These are phyloP conservation scores for Pollimyrus isidori DNA, from an alignment of 2,113 vertebrate genomes.

Conservation along the genomic window DNA sequence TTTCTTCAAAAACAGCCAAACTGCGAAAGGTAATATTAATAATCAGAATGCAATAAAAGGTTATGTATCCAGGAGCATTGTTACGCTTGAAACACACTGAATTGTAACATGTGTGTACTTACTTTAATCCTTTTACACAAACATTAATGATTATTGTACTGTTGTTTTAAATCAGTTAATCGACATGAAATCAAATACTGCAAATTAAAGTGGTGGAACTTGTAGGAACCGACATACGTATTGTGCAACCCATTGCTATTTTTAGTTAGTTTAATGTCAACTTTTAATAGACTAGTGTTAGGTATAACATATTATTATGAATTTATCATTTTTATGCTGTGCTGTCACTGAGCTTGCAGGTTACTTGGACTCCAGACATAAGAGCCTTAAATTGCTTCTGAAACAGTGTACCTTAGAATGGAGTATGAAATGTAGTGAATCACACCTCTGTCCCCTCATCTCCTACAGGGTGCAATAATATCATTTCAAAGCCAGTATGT, in stretches of 20 bases:
- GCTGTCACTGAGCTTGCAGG: too few species aligned
- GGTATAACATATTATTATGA: background rate
- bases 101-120: background rate
- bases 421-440: background rate
- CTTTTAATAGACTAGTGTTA: background rate
- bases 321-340: background rate
- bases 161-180: background rate
- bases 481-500: background rate
- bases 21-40: background rate
- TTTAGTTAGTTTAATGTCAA: background rate
- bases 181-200: background rate
- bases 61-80: background rate
- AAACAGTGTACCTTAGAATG: background rate
- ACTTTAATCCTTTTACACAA: background rate
- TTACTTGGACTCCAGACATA: background rate
- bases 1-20: background rate
- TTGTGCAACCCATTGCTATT: background rate
- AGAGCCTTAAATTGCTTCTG: background rate
- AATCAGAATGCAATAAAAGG: background rate
- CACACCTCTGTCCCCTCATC: background rate
- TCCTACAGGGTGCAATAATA: background rate
- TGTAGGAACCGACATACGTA: background rate
- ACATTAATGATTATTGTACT: background rate
- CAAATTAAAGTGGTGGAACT: background rate
- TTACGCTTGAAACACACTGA: background rate